These are phyloP conservation scores for Leptocoma aspasia DNA, from an alignment of 2,113 vertebrate genomes.

Conservation along the genomic window DNA sequence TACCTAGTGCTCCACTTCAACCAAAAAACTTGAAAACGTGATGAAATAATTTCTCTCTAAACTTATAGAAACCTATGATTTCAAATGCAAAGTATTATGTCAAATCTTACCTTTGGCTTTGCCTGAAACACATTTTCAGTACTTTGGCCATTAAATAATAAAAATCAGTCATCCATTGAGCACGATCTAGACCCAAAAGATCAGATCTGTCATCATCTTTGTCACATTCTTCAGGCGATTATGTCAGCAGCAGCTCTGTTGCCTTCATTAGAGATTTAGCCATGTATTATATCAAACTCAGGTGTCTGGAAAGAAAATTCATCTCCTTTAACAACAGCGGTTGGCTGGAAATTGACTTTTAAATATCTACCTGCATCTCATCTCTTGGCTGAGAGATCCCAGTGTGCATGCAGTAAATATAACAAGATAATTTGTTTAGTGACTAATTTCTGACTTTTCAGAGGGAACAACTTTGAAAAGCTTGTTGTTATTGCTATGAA, in stretches of 20 bases:
- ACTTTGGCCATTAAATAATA: background rate
- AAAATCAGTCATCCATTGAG: background rate
- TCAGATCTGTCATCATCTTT: background rate
- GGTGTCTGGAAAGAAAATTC: background rate
- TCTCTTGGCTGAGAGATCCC: background rate
- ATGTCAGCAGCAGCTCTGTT: background rate
- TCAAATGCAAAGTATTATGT: background rate
- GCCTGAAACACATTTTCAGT: background rate
- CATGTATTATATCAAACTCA: background rate
- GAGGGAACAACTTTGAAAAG: background rate
- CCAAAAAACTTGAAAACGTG: background rate
- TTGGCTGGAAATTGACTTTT: background rate
- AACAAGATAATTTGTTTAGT: background rate
- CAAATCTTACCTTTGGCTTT: background rate
- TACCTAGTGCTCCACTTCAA: background rate
- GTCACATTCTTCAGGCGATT: background rate
- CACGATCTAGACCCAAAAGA: background rate
- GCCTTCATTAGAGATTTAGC: background rate
- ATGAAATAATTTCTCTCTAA: background rate
- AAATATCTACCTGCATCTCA: background rate
- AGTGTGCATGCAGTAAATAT: background rate
- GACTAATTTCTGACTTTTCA: background rate
- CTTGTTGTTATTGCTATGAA: background rate
- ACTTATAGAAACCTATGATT: background rate
- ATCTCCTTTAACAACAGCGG: background rate